A percentile compares a stretch with the other conserved stretches of the same genome.
Conservation (phyloP, 2,888 invertebrate genomes). For the Auanema sp. region DNA sequence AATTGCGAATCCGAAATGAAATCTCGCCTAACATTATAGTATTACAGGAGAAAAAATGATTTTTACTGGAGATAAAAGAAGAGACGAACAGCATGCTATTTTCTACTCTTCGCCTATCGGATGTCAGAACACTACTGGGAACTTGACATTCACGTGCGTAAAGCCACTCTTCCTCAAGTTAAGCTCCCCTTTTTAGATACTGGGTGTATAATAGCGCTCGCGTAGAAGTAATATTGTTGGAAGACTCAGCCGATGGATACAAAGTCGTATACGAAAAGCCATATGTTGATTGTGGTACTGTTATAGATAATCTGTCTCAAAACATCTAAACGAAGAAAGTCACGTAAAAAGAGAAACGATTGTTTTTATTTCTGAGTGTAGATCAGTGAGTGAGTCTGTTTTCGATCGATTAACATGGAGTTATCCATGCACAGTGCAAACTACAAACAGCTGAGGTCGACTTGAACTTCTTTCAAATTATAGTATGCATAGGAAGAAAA, state of each 20-base stretch:
- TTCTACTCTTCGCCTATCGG: conserved; percentile 58
- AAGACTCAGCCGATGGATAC: conserved; percentile 43
- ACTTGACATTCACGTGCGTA: conserved; percentile 59
- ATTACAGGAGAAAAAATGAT: conserved; percentile 42
- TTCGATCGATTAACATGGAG: too few species aligned
- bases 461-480: too few species aligned
- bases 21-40: background rate
- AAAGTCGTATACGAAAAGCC: conserved; percentile 53
- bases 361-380: too few species aligned
- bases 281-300: conserved; percentile 62
- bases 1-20: conserved; percentile 5
- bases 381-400: too few species aligned
- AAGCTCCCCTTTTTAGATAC: conserved; percentile 39
- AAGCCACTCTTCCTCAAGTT: background rate
- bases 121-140: conserved; percentile 60
- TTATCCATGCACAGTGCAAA: too few species aligned
- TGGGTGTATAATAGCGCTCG: conserved; percentile 63
- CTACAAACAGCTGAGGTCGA: too few species aligned
- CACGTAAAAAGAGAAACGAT: too few species aligned
- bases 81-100: conserved; percentile 57
- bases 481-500: too few species aligned
- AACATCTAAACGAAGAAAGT: too few species aligned
- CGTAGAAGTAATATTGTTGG: conserved; percentile 59
- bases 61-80: conserved; percentile 46
- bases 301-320: too few species aligned